Conservation (phyloP, 2,113 vertebrate genomes). For the Peromyscus californicus region DNA sequence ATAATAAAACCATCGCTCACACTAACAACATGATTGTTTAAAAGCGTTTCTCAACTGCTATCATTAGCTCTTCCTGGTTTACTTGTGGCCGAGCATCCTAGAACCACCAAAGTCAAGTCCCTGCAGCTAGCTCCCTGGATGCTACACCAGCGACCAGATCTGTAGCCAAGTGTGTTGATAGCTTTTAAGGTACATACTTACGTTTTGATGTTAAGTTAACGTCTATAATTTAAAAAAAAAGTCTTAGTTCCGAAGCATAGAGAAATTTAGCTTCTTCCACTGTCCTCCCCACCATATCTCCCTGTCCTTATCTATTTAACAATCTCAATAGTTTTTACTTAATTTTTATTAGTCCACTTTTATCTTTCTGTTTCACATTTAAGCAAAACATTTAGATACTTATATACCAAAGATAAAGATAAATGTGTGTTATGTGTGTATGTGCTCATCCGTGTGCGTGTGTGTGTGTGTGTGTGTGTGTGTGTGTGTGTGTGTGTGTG, state of each 20-base stretch:
- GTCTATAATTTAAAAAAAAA: neutral
- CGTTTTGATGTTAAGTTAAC: neutral
- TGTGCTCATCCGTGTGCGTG: neutral
- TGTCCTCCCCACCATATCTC: no score
- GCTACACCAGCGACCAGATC: neutral
- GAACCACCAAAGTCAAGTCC: neutral
- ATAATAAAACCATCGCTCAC: neutral
- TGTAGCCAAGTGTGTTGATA: neutral
- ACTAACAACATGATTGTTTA: neutral
- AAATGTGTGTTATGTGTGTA: neutral
- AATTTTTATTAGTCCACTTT: neutral
- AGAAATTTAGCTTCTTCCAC: neutral
- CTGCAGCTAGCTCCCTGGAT: neutral
- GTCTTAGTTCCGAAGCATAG: neutral
- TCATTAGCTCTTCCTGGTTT: neutral
- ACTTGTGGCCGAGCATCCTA: neutral
- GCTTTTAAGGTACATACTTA: neutral
- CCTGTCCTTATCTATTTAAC: neutral
- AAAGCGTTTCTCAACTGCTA: neutral
- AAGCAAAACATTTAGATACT: neutral
- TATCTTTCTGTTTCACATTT: neutral
- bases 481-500: no score
- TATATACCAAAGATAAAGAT: constrained; percentile 14
- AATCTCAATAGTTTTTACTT: neutral
- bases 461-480: no score